Percentiles rank a stretch among this genome's conserved stretches.
These are phyloP conservation scores for Scomberomorus guttatus DNA, from an alignment of 2,797 vertebrate species.

Conservation along the genomic window DNA sequence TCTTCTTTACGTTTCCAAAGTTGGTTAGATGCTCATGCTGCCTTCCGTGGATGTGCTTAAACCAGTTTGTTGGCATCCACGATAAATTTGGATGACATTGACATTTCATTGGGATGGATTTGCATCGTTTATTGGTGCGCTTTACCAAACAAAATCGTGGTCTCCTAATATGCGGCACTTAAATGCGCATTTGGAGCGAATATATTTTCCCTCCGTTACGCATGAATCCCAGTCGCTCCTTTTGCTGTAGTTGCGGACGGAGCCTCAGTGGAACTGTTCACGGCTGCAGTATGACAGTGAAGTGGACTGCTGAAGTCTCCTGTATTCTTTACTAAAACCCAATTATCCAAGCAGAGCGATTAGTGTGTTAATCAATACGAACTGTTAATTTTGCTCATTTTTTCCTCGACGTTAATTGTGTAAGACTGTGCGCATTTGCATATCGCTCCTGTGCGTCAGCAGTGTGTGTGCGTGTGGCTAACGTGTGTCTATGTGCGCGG, in stretches of 20 bases:
- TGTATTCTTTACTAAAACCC: conserved; percentile 9
- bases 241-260: conserved; percentile 41
- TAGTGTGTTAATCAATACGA: not conserved
- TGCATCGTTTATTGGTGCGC: conserved; percentile 11
- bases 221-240: conserved; percentile 29
- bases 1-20: conserved; percentile 45
- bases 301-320: conserved; percentile 26
- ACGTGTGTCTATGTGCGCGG: not conserved
- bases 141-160: conserved; percentile 4
- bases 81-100: conserved; percentile 4
- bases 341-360: conserved; percentile 16
- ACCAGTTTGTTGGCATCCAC: conserved; percentile 18
- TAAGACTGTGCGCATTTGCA: conserved; percentile 56
- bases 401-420: conserved; percentile 34
- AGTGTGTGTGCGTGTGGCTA: conserved; percentile 22
- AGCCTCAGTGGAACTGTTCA: conserved; percentile 47
- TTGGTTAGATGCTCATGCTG: conserved; percentile 45
- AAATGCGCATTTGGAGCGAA: conserved; percentile 63
- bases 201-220: conserved; percentile 41
- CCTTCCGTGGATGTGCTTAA: not conserved
- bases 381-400: conserved; percentile 49
- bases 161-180: conserved; percentile 62
- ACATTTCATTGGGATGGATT: not conserved
- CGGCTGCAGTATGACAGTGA: conserved; percentile 58
- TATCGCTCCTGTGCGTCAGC: conserved; percentile 64